Base-by-base conservation (phyloP, 2,797 vertebrate species). In the Poeciliopsis gracilis region DNA sequence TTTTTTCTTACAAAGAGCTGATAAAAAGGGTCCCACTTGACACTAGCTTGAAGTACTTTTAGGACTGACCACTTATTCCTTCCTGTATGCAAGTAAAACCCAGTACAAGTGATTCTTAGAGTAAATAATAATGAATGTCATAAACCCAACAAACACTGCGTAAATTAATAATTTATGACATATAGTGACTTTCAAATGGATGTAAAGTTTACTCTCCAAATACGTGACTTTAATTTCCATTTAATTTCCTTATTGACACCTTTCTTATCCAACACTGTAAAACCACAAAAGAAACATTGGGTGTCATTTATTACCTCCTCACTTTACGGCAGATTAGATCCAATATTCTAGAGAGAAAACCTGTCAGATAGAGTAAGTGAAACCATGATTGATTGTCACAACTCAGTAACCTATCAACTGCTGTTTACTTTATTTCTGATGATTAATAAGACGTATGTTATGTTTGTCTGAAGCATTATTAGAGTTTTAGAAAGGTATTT, bases 341-440 rank as follows among this genome's bases (percentile, higher is more conserved):
- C 87, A 87, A 93, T 94, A 91, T 94, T 89, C 89, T 85, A 53
- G 1, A 57, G 1, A 82, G 89, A 83, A 88, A 87, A 77, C 87
- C 23, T 9, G 5, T 82, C 63, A 82, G 70, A 87, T 77, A 77
- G 86, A 79, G 45, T 45, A 79, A 69, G 20, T 84, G 82, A 92
- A 86, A 88, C 57, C 57, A 63, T 71, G 63, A 83, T 81, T 78
- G 67, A 77, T 74, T 77, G 74, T 51, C 63, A 81, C 70, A 77
- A 77, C 88, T 30, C 47, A 78, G 76, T 78, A 84, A 76, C 45
- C 69, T 28, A 77, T 33, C 23, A 59, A 43, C 38, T 13, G 23
- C 70, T 91, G 86, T 89, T 92, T 78, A 87, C 77, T 53, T 61
- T 36, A 67, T 77, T 30, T n/a, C 38, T 49, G 77, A n/a, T 76